Evolutionary conservation across 2,797 vertebrate species (phyloP).

Genomic region (Sebastes taczanowskii): DNA sequence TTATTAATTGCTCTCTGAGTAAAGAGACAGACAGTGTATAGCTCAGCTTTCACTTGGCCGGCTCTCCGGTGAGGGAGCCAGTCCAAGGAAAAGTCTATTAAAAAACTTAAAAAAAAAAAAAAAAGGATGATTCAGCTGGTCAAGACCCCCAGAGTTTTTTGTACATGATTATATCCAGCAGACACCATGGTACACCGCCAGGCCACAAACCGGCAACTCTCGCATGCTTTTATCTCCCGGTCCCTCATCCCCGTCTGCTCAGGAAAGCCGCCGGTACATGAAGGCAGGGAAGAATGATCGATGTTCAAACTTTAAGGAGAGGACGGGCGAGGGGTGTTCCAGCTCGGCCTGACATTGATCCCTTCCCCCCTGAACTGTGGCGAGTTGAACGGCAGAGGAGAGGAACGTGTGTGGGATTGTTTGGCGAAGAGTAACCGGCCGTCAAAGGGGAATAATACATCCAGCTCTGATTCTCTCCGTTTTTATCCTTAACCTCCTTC

Average conservation of each 20-base stretch:
- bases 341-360: background rate
- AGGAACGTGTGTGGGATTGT: background rate
- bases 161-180: background rate
- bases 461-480: background rate
- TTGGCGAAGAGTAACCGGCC: background rate
- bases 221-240: background rate
- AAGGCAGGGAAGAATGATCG: slow-evolving; percentile 4
- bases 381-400: background rate
- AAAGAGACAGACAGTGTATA: background rate
- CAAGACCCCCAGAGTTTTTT: background rate
- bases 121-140: background rate
- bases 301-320: slow-evolving; percentile 45
- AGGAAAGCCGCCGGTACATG: background rate
- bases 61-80: background rate
- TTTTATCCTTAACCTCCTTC: background rate
- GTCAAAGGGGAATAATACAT: background rate
- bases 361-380: background rate
- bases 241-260: background rate
- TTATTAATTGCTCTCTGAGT: background rate
- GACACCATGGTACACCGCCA: background rate
- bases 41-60: background rate
- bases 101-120: background rate
- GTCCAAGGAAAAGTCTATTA: background rate
- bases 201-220: slow-evolving; percentile 2
- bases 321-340: background rate